These are phyloP conservation scores for Caretta caretta DNA, from an alignment of 2,113 vertebrate species.

Conservation along the genomic window DNA sequence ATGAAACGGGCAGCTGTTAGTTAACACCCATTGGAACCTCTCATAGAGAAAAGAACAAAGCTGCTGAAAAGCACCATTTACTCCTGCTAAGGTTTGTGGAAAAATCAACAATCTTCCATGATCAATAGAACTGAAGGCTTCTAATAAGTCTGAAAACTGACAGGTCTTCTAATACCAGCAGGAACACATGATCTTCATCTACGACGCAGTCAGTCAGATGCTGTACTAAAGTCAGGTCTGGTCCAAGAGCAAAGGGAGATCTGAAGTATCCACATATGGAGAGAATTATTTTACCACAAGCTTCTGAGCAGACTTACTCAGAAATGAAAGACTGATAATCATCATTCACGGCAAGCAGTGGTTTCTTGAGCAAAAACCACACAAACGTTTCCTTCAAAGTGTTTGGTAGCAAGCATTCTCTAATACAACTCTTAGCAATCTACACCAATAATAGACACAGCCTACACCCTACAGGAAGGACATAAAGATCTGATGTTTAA, in stretches of 20 bases:
- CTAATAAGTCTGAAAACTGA: background rate
- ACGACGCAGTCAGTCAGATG: background rate
- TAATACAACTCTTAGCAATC: background rate
- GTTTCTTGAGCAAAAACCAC: background rate
- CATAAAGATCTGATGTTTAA: background rate
- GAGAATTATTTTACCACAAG: background rate
- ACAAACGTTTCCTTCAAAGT: background rate
- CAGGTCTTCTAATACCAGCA: background rate
- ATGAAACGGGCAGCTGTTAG: background rate
- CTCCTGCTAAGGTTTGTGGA: background rate
- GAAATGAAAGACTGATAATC: background rate
- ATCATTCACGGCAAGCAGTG: background rate
- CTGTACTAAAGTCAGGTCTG: background rate
- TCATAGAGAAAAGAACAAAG: background rate
- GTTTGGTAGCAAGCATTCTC: background rate
- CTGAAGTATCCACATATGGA: background rate
- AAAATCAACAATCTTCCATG: background rate
- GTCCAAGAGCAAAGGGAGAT: background rate
- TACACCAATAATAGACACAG: background rate
- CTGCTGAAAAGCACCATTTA: background rate
- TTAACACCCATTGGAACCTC: background rate
- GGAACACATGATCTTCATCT: background rate
- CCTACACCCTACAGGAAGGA: background rate
- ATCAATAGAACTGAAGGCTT: background rate
- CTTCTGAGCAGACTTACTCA: background rate